Percentiles rank a stretch among this genome's conserved stretches.
Conservation (phyloP, 2,113 vertebrate genomes). For the Scortum barcoo region DNA sequence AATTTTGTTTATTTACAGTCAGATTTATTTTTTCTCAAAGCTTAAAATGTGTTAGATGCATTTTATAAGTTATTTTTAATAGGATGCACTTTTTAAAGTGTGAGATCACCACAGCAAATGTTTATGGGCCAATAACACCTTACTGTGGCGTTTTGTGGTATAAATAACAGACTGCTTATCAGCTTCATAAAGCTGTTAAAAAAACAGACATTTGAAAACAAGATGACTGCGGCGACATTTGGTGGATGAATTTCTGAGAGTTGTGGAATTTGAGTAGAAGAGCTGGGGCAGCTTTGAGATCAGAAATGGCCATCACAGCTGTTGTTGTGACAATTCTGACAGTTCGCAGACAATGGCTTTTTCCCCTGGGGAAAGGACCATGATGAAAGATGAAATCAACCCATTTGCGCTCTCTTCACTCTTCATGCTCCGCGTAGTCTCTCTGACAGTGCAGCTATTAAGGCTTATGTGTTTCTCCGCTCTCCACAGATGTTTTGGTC, state of each 20-base stretch:
- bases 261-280: constrained; percentile 59
- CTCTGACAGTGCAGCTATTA: constrained; percentile 44
- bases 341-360: constrained; percentile 69
- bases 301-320: constrained; percentile 65
- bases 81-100: neutral
- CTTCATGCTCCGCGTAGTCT: constrained; percentile 39
- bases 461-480: constrained; percentile 1
- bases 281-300: constrained; percentile 52
- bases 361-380: constrained; percentile 62
- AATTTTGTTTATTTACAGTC: constrained; percentile 47
- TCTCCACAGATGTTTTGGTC: constrained; percentile 32
- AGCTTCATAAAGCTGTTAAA: constrained; percentile 39
- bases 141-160: constrained; percentile 28
- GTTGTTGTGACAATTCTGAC: constrained; percentile 76
- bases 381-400: constrained; percentile 69
- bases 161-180: constrained; percentile 55
- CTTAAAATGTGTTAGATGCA: constrained; percentile 17
- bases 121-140: constrained; percentile 41
- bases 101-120: constrained; percentile 7
- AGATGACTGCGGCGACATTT: constrained; percentile 30
- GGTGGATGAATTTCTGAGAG: constrained; percentile 24
- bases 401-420: constrained; percentile 54
- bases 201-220: constrained; percentile 29
- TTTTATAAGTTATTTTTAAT: neutral
- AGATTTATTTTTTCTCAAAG: constrained; percentile 6